Evolutionary conservation across 2,113 vertebrate species (phyloP), one percentile per base, ranked within the genome.

Genomic region (Sylvietta virens): DNA sequence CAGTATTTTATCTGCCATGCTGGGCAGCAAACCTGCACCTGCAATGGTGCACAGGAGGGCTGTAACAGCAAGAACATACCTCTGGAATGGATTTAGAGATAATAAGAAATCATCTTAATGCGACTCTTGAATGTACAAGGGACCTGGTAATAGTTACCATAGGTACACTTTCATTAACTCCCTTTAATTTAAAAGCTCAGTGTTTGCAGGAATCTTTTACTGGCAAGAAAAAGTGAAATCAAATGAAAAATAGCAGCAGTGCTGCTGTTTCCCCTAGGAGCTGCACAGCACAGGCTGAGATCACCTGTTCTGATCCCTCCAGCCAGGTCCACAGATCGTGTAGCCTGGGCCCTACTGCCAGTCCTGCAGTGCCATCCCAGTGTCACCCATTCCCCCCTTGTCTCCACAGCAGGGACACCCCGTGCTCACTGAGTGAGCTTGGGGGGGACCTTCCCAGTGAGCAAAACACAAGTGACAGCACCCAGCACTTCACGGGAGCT

Each of bases 81-180:
- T 92, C 62, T 84, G 66, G 62, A 97, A 96, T 94, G 86, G 92
- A 81, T 94, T 86, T 94, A 81, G 90, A 96, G 85, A 79, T 88
- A 93, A 88, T 45, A 93, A 96, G 94, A 95, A 94, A 97, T 96
- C 95, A 95, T 94, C 92, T 81, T 95, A 97, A 97, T 95, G 94
- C 0, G 82, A 78, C 95, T 87, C 58, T 62, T 95, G 82, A 93
- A 88, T 82, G 92, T 96, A 83, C 92, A 88, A 72, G 93, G 92
- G 90, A 91, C 83, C 61, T 4, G 7, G 86, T 88, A 96, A 95
- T 92, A 90, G 95, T 94, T 95, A 94, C 57, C 96, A 84, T 91
- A 92, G 95, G 94, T 96, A 92, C 80, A 92, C 90, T 96, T 97
- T 96, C 92, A 97, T 97, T 97, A 97, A 95, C 94, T 93, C 42